Evolutionary conservation across 2,113 vertebrate species (phyloP).

Genomic region (Stercorarius parasiticus): DNA sequence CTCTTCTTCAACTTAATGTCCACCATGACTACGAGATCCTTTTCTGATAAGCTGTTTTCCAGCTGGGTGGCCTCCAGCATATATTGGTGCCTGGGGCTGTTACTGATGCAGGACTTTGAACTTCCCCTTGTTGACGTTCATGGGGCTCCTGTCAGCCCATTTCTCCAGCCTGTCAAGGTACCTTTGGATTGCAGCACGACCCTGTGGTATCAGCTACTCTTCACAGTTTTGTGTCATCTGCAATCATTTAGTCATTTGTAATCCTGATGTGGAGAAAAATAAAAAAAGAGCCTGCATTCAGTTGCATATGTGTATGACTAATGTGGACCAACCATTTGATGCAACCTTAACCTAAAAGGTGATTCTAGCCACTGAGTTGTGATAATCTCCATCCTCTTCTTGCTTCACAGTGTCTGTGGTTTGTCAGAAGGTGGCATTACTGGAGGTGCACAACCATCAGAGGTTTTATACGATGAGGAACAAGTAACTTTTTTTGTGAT

Average conservation of each 20-base stretch:
- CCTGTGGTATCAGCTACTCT: neutral
- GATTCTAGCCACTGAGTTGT: neutral
- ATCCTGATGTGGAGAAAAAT: neutral
- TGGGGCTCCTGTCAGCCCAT: neutral
- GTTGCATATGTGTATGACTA: neutral
- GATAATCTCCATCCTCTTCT: neutral
- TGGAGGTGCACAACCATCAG: neutral
- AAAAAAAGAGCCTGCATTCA: neutral
- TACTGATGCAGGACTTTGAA: neutral
- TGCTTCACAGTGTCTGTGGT: neutral
- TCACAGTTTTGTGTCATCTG: neutral
- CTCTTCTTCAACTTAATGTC: neutral
- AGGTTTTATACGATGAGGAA: neutral
- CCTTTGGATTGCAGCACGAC: neutral
- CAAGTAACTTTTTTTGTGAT: neutral
- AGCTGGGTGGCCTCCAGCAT: neutral
- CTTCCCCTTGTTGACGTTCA: neutral
- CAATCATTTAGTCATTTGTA: neutral
- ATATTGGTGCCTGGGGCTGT: neutral
- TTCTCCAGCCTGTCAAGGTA: neutral
- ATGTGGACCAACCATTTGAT: neutral
- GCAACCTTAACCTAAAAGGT: neutral
- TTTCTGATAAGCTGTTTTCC: neutral
- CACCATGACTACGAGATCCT: neutral
- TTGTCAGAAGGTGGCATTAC: neutral